A percentile compares a stretch with the other conserved stretches of the same genome.
Conservation (phyloP, 2,888 invertebrate species). For the Tenthredo amoena region DNA sequence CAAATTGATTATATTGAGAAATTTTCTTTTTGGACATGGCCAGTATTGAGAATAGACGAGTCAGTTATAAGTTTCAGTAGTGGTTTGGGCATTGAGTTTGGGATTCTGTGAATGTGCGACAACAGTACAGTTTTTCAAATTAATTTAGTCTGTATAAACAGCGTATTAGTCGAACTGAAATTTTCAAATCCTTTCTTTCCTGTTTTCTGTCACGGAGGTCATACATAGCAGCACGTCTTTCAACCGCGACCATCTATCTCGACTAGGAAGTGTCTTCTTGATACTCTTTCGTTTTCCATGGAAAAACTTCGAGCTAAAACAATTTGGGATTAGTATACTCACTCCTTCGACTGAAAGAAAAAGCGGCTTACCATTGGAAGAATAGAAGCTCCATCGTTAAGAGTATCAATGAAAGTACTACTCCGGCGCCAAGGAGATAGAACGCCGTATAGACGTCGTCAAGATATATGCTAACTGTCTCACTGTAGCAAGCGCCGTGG, state of each 20-base stretch:
- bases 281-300: neutral
- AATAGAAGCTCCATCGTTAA: constrained; percentile 1
- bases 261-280: neutral
- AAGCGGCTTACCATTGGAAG: constrained; percentile 2
- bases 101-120: neutral
- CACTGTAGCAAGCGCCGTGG: constrained; percentile 16
- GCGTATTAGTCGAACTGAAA: neutral
- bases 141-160: neutral
- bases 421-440: constrained; percentile 12
- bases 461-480: constrained; percentile 15
- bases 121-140: neutral
- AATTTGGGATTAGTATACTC: neutral
- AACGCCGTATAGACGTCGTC: constrained; percentile 24
- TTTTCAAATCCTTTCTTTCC: neutral
- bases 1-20: no score
- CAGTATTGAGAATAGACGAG: no score
- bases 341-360: neutral
- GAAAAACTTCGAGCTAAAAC: neutral
- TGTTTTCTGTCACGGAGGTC: neutral
- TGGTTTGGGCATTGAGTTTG: neutral
- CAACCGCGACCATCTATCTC: constrained; percentile 8
- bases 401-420: constrained; percentile 13
- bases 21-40: no score
- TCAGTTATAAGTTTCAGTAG: no score
- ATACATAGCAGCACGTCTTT: neutral